Percentiles rank a stretch among this genome's conserved stretches.
Conservation (phyloP, 2,888 invertebrate species). For the Frankliniella intonsa region DNA sequence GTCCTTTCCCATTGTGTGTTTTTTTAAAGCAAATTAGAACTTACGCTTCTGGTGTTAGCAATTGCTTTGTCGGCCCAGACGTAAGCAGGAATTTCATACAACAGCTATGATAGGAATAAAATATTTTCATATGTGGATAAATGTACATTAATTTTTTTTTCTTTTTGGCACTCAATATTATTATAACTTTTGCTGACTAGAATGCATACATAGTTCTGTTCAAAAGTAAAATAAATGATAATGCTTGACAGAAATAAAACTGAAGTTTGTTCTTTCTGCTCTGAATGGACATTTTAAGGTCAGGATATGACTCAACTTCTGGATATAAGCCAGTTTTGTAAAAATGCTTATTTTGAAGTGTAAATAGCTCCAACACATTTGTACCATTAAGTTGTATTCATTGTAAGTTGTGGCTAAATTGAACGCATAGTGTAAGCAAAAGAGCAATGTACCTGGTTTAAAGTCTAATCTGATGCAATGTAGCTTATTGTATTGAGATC, state of each 20-base stretch:
- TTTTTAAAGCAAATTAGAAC: neutral
- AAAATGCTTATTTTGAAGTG: neutral
- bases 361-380: neutral
- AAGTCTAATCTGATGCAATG: constrained; percentile 25
- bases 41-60: neutral
- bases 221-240: neutral
- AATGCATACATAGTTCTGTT: neutral
- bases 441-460: constrained; percentile 22
- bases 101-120: no score
- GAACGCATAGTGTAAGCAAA: constrained; percentile 16
- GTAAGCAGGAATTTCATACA: neutral
- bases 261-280: neutral
- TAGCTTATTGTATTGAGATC: constrained; percentile 13
- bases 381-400: constrained; percentile 9
- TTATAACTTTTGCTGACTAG: neutral
- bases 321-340: neutral
- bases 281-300: neutral
- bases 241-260: neutral
- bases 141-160: neutral
- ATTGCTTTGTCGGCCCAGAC: neutral
- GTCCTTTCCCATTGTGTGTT: no score
- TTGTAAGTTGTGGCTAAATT: constrained; percentile 20
- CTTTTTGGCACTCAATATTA: neutral
- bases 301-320: neutral
- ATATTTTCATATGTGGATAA: neutral